Evolutionary conservation across 2,888 invertebrate genomes (phyloP), one percentile per base, ranked within the genome.

Genomic region (Brachypalpus laphriformis): DNA sequence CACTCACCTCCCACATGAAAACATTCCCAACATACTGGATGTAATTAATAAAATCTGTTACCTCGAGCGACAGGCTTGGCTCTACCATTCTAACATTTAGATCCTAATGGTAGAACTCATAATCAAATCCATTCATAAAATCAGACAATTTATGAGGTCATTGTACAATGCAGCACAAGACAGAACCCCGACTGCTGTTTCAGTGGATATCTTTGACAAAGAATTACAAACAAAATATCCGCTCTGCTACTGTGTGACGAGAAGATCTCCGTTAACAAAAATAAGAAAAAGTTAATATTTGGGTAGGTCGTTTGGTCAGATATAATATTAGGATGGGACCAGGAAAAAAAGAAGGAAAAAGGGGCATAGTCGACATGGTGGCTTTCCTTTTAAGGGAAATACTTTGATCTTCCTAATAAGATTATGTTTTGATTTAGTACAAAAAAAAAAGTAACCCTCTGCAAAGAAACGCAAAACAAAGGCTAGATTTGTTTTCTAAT

Each of bases 221-320:
- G 82, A 61, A 78, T 61, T 42, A 37, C 59, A 82, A 54, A 59
- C 63, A 82, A 57, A 45, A 14, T 40, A 54, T 42, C 31, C 37
- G 28, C 65, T 47, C 47, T 45, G 49, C 70, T 37, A 59, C 70
- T 47, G 47, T 34, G 31, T 70, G 40, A 70, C 3, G 34, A 37
- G 40, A 37, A 71, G 65, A 61, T 37, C 66, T 82, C 71, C 71
- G 45, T 61, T 45, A 14, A 40, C 34, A 20, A 42, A 71, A 65
- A 56, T 47, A 71, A 28, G 31, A 51, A 72, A 80, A 83, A 57
- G 80, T 83, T 83, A 83, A 83, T 83, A 83, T 83, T 83, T 83
- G 83, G 83, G 80, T 80, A 83, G 80, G 83, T 83, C 83, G 80
- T 56, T 57, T 57, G 80, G 83, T 83, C 80, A 77, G 31, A 76